Evolutionary conservation across 2,113 vertebrate genomes (phyloP), one percentile per base, ranked within the genome.

Genomic region (human (Homo sapiens)): DNA sequence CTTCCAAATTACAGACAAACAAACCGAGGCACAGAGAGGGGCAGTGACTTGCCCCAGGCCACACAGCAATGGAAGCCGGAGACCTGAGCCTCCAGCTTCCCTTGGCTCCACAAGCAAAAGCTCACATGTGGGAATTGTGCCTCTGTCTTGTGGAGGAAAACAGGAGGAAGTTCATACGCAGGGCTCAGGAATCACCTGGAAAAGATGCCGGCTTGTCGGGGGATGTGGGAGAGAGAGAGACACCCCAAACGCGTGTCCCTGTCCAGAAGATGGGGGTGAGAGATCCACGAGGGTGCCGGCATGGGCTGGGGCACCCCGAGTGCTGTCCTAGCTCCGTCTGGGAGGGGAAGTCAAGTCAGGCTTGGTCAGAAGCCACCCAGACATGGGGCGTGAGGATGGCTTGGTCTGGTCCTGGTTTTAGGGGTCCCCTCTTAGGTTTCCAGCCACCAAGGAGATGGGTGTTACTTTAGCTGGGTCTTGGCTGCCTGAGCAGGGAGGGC

Each of bases 251-350:
- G 32, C 0, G 4, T 3, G 7, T 93, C 68, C 3, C 2, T 7
- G 40, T 61, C 45, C 23, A 5, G 32, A 8, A 90, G 48, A 11
- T 52, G 35, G 89, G 76, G 89, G 17, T 13, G 14, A 27, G 48
- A 59, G 32, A 12, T 6, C 10, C 10, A n/a, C 1, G 16, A 9
- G 59, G 10, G 30, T 14, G 38, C 32, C 22, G 6, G 55, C 2
- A 6, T 30, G 30, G 35, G 12, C 73, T n/a, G 23, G 20, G 48
- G 18, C 7, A 40, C 0, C 3, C 7, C 4, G 0, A 27, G 9
- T 0, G 0, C 14, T 30, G 3, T 13, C 6, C 75, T 0, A 32
- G 23, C 40, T 13, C 75, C 12, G 0, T 4, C 40, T 5, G 23
- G 75, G 50, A 30, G 16, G 40, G 40, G 17, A 43, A 43, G 22